Evolutionary conservation across 2,113 vertebrate genomes (phyloP), one percentile per base, ranked within the genome.

Genomic region (Alouatta palliata): DNA sequence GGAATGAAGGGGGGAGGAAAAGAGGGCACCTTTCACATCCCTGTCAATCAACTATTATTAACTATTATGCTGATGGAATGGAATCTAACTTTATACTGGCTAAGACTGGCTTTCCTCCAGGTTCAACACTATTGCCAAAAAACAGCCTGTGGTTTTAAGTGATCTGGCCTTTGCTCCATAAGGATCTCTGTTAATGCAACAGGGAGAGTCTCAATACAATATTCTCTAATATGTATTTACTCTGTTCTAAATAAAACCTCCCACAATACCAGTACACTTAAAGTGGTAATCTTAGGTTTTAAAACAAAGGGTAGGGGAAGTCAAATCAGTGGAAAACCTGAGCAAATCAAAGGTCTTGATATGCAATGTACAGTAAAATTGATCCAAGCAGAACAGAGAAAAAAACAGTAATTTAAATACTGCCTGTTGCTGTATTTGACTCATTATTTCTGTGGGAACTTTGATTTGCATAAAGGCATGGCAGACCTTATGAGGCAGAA

Each of bases 21-120:
- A 94, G 37, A 94, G 52, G 52, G 97, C 87, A 96, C 96, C 85
- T 92, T 96, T 96, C 87, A 95, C 56, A 95, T 94, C 96, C 56
- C 94, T 95, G 95, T 94, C 97, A 94, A 94, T 96, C 97, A 96
- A 95, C 96, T 97, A 92, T 96, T 97, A 95, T 97, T 97, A 98
- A 97, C 96, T 97, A 96, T 94, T 97, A 94, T 95, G 95, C 90
- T 96, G 97, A 97, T 52, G 84, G 97, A 97, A 96, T 97, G 97
- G 97, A 97, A 97, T 97, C 95, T 96, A 97, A 97, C 95, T 91
- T 96, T 94, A 95, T 54, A 87, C 95, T 92, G 68, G 81, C 81
- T 90, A 89, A 12, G 5, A 54, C 90, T 97, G 97, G 95, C 97
- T 95, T 95, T 82, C 37, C 73, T 97, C 97, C 97, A 98, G 90